These are phyloP conservation scores for Trinectes maculatus DNA, from an alignment of 2,113 vertebrate genomes.

Conservation along the genomic window DNA sequence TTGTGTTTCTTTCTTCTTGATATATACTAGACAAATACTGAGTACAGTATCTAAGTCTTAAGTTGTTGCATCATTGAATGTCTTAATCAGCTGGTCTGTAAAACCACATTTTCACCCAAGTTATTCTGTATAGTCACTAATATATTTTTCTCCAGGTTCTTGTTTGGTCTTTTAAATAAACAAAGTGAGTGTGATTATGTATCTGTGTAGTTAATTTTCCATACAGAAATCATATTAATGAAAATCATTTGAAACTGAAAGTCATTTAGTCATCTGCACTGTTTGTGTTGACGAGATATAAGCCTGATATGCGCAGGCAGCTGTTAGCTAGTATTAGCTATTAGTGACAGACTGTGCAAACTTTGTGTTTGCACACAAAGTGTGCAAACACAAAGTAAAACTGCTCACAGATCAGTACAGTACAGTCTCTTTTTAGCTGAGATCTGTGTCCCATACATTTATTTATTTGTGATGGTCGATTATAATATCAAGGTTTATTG, in stretches of 20 bases:
- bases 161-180: too few relatives aligned
- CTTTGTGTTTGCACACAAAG: too few relatives aligned
- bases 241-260: not conserved
- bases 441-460: not conserved
- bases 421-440: not conserved
- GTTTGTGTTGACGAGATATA: not conserved
- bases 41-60: not conserved
- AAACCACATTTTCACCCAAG: not conserved
- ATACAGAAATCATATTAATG: not conserved
- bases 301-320: slow-evolving; percentile 1
- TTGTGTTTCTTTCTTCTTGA: slow-evolving; percentile 1
- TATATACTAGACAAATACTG: not conserved
- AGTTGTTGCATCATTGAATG: not conserved
- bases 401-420: not conserved
- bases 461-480: not conserved
- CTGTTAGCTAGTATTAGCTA: not conserved
- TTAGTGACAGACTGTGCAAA: too few relatives aligned
- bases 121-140: not conserved
- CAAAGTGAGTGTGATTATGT: too few relatives aligned
- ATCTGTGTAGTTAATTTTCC: too few relatives aligned
- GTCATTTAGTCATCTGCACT: not conserved
- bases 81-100: not conserved
- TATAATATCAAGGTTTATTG: not conserved
- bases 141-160: too few relatives aligned
- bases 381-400: not conserved